Percentiles rank a stretch among this genome's conserved stretches.
Conservation (phyloP, 2,797 vertebrate species). For the Petrocephalus sullivani region DNA sequence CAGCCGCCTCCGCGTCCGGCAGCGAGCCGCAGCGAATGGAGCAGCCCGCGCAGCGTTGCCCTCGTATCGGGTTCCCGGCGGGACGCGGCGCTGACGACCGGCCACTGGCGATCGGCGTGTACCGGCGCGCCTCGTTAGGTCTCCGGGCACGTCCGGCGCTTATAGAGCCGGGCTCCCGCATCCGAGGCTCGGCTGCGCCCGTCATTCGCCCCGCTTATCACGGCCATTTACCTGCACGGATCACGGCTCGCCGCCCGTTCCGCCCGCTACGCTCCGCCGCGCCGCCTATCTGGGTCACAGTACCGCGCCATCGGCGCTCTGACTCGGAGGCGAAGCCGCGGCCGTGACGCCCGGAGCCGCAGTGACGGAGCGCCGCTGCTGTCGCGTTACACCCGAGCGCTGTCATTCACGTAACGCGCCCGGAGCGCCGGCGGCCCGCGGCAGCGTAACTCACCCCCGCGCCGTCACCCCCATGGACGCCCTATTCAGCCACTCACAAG, state of each 20-base stretch:
- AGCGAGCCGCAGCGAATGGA: background rate
- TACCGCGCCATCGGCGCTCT: constrained; percentile 33
- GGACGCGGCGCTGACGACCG: background rate
- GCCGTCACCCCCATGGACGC: background rate
- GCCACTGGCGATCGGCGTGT: background rate
- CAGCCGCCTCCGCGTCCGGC: background rate
- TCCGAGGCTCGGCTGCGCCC: background rate
- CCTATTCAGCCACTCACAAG: background rate
- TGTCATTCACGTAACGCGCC: background rate
- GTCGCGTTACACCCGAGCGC: background rate
- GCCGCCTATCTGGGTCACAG: constrained; percentile 45
- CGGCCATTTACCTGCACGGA: background rate
- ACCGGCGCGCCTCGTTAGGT: background rate
- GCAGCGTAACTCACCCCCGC: background rate
- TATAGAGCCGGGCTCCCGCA: background rate
- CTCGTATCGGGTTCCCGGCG: background rate
- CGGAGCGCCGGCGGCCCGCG: background rate
- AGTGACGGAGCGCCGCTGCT: background rate
- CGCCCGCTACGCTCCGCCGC: constrained; percentile 18
- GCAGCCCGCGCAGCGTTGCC: background rate
- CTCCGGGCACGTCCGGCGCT: background rate
- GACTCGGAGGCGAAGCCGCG: constrained; percentile 19
- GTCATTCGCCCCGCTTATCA: background rate
- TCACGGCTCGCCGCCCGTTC: constrained; percentile 15
- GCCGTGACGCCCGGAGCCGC: constrained; percentile 21